phyloP scores from a whole-genome alignment of 2,888 invertebrate species.

The Crematogaster levior region DNA sequence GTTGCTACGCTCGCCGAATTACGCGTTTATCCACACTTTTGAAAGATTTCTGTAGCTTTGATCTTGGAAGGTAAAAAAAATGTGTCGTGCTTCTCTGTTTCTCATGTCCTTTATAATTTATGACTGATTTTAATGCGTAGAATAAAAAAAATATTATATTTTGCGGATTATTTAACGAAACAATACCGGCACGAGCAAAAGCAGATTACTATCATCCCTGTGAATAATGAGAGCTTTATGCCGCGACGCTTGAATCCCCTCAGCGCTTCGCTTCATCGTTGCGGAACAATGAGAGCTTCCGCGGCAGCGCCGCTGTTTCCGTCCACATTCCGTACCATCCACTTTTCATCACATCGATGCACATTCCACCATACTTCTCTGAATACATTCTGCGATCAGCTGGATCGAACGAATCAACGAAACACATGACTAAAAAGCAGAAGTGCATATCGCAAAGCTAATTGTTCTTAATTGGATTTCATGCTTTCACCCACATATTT shows the following conservation, averaged over 20 bases:
- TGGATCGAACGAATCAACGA: slow-evolving; percentile 13
- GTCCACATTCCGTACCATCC: too few species aligned
- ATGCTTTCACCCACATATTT: slow-evolving; percentile 1
- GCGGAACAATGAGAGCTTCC: slow-evolving; percentile 28
- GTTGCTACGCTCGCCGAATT: too few species aligned
- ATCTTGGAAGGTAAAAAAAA: neutral
- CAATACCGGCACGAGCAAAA: neutral
- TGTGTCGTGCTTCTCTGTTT: neutral
- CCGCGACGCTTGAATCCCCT: neutral
- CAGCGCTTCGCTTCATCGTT: slow-evolving; percentile 16
- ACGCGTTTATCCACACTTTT: too few species aligned
- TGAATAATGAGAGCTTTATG: slow-evolving; percentile 35
- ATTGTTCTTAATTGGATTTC: slow-evolving; percentile 39
- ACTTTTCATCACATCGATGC: slow-evolving; percentile 13
- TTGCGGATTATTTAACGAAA: slow-evolving; percentile 4
- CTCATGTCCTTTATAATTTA: neutral
- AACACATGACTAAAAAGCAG: neutral
- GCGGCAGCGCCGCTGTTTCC: slow-evolving; percentile 18
- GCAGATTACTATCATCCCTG: neutral
- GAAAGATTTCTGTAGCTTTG: neutral
- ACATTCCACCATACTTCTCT: slow-evolving; percentile 1
- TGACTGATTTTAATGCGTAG: neutral
- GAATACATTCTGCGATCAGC: neutral
- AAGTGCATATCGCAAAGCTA: slow-evolving; percentile 17
- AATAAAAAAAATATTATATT: neutral